These are phyloP conservation scores for Luffia ferchaultella DNA, from an alignment of 2,888 invertebrate genomes.

Conservation along the genomic window DNA sequence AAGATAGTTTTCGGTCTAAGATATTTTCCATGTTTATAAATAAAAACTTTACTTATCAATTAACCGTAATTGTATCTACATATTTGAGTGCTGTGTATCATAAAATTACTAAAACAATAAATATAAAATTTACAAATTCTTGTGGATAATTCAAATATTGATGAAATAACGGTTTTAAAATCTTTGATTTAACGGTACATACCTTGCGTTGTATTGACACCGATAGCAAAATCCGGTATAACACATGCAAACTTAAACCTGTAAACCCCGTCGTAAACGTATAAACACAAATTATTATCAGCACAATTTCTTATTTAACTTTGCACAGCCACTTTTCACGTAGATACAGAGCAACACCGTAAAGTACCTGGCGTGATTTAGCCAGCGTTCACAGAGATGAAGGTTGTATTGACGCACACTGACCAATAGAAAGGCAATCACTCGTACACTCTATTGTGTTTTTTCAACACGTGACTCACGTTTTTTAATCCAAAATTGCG, in stretches of 20 bases:
- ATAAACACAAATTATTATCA: slow-evolving; percentile 30
- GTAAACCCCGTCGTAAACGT: slow-evolving; percentile 30
- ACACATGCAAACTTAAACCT: slow-evolving; percentile 27
- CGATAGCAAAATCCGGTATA: slow-evolving; percentile 42
- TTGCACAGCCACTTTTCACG: slow-evolving; percentile 57
- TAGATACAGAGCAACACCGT: slow-evolving; percentile 45
- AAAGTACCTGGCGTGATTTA: slow-evolving; percentile 52
- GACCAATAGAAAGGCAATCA: background rate
- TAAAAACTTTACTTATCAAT: too few species aligned
- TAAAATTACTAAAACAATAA: too few species aligned
- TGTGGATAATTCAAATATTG: background rate
- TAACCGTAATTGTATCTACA: too few species aligned
- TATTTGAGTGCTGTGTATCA: too few species aligned
- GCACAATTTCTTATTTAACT: slow-evolving; percentile 53
- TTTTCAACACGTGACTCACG: background rate
- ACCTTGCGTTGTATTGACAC: slow-evolving; percentile 45
- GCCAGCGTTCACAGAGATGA: slow-evolving; percentile 44
- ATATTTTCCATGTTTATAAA: too few species aligned
- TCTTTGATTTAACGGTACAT: slow-evolving; percentile 22
- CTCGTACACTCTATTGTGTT: background rate
- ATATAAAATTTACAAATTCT: background rate
- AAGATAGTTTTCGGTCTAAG: too few species aligned
- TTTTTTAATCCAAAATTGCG: slow-evolving; percentile 1
- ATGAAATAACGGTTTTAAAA: slow-evolving; percentile 3
- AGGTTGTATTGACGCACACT: slow-evolving; percentile 32